phyloP scores from a whole-genome alignment of 2,888 invertebrate genomes.

The Ichneumoninae sp. region DNA sequence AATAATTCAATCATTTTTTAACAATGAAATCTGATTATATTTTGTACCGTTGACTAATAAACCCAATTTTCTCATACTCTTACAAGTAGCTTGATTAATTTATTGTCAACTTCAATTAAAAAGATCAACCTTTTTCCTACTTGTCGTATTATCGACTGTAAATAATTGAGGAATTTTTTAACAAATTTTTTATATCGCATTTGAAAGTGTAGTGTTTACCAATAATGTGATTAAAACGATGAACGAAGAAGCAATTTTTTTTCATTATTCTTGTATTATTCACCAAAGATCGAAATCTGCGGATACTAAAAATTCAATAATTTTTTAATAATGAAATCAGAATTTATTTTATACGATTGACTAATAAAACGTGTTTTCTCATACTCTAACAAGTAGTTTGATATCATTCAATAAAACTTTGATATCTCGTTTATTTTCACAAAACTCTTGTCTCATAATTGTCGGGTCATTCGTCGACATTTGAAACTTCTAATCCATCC shows the following conservation, averaged over 20 bases:
- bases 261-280: neutral
- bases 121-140: neutral
- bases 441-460: too few relatives aligned
- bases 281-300: neutral
- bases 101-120: neutral
- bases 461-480: neutral
- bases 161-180: neutral
- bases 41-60: too few relatives aligned
- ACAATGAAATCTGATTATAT: too few relatives aligned
- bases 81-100: neutral
- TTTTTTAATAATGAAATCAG: neutral
- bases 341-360: neutral
- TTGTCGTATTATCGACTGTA: neutral
- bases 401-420: too few relatives aligned
- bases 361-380: too few relatives aligned
- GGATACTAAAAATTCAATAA: neutral
- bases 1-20: neutral
- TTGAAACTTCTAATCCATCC: neutral
- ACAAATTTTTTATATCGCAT: too few relatives aligned
- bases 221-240: too few relatives aligned
- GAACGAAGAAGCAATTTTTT: neutral
- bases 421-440: too few relatives aligned
- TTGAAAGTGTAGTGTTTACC: neutral
- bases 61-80: too few relatives aligned
- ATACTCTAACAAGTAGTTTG: too few relatives aligned